phyloP scores from a whole-genome alignment of 2,797 vertebrate genomes.

The Dromococcyx pavoninus region DNA sequence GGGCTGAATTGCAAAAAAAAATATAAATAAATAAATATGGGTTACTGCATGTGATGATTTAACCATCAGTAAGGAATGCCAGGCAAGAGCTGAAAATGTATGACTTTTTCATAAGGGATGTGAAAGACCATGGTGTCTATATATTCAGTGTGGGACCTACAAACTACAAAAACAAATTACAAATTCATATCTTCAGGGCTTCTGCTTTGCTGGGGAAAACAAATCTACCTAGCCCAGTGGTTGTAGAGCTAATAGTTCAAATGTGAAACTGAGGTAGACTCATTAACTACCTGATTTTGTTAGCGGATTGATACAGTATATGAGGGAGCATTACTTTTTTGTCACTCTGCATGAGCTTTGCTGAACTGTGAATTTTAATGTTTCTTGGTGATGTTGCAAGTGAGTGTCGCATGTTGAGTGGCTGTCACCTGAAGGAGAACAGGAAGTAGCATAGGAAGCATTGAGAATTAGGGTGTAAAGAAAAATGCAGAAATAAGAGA shows the following conservation, averaged over 20 bases:
- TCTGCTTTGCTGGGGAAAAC: background rate
- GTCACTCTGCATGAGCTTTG: background rate
- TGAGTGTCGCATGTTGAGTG: background rate
- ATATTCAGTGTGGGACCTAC: background rate
- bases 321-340: background rate
- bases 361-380: background rate
- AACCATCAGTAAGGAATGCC: background rate
- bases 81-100: background rate
- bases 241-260: background rate
- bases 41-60: background rate
- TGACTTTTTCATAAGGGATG: fast-evolving
- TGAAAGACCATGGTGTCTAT: background rate
- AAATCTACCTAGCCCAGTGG: background rate
- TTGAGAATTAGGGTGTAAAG: background rate
- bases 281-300: background rate
- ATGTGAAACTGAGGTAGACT: background rate
- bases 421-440: background rate
- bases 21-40: background rate
- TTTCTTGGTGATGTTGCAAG: background rate
- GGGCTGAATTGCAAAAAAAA: background rate
- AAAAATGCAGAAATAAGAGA: background rate
- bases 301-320: background rate
- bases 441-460: background rate
- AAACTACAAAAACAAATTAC: background rate
- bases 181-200: background rate